Percentiles rank a stretch among this genome's conserved stretches.
Conservation (phyloP, 2,113 vertebrate genomes). For the Argyrosomus japonicus region DNA sequence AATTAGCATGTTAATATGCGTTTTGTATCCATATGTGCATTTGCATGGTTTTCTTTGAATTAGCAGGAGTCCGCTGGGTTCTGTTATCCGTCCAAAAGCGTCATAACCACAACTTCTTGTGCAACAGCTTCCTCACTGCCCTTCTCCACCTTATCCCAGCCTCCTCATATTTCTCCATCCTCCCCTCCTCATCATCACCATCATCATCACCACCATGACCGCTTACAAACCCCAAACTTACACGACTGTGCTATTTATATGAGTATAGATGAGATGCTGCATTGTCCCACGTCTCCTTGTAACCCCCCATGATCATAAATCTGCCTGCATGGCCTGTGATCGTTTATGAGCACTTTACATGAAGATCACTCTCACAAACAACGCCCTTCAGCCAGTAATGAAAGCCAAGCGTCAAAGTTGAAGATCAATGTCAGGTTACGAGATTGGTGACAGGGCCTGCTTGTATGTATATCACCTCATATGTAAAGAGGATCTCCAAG, state of each 20-base stretch:
- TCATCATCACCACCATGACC: constrained; percentile 19
- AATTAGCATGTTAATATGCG: constrained; percentile 66
- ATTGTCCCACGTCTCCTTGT: constrained; percentile 73
- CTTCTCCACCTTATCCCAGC: constrained; percentile 16
- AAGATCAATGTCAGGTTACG: constrained; percentile 69
- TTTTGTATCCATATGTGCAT: constrained; percentile 56
- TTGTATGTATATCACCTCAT: constrained; percentile 41
- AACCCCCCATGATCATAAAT: constrained; percentile 71
- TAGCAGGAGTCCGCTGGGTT: constrained; percentile 6
- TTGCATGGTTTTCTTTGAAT: constrained; percentile 56
- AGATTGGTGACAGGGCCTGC: constrained; percentile 46
- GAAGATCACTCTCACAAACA: constrained; percentile 79
- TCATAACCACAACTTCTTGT: constrained; percentile 29
- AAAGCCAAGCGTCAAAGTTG: constrained; percentile 73
- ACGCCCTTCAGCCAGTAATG: constrained; percentile 78
- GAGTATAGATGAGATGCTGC: constrained; percentile 62
- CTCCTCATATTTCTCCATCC: constrained; percentile 22
- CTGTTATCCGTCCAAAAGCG: constrained; percentile 30
- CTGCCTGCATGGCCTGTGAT: constrained; percentile 69
- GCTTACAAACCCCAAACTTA: constrained; percentile 48
- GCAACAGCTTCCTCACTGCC: constrained; percentile 6
- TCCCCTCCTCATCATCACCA: constrained; percentile 9
- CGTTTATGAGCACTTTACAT: constrained; percentile 81
- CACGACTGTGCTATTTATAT: constrained; percentile 39
- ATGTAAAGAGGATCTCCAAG: constrained; percentile 26